Evolutionary conservation across 2,797 vertebrate species (phyloP).

Genomic region (Typhlichthys subterraneus): DNA sequence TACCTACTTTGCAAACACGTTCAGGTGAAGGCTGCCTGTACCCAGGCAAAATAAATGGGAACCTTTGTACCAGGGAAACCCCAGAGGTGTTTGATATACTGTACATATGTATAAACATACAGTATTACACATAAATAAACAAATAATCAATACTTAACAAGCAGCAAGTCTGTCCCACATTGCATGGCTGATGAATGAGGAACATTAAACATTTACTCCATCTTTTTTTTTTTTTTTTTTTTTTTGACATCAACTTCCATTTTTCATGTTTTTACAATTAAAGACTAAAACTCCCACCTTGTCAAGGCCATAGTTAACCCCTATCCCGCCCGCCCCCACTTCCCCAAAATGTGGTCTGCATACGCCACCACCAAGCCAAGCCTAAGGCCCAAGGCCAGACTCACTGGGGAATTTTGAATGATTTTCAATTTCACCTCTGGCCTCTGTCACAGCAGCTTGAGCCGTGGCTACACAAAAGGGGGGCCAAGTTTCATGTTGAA

Average conservation of each 20-base stretch:
- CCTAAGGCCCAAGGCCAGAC: slow-evolving; percentile 61
- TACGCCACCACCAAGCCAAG: slow-evolving; percentile 21
- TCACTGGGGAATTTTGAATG: slow-evolving; percentile 79
- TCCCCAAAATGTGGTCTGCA: slow-evolving; percentile 10
- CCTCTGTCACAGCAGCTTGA: slow-evolving; percentile 80
- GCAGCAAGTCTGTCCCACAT: too few relatives aligned
- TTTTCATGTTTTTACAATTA: background rate
- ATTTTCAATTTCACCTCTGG: slow-evolving; percentile 87
- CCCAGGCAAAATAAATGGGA: too few relatives aligned
- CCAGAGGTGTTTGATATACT: too few relatives aligned
- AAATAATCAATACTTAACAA: too few relatives aligned
- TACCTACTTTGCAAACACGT: background rate
- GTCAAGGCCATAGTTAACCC: slow-evolving; percentile 9
- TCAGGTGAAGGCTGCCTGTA: too few relatives aligned
- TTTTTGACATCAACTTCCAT: background rate
- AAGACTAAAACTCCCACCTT: background rate
- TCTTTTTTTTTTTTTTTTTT: background rate
- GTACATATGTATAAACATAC: too few relatives aligned
- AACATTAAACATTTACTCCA: background rate
- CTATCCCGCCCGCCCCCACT: background rate
- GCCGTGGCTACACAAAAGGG: slow-evolving; percentile 80
- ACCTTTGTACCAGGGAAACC: too few relatives aligned
- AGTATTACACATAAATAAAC: too few relatives aligned
- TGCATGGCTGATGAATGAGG: too few relatives aligned
- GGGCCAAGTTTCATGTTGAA: slow-evolving; percentile 87